Evolutionary conservation across 1,140 invertebrate genomes (phyloP), one percentile per base, ranked within the genome.

Genomic region (Drosophila lacteicornis): DNA sequence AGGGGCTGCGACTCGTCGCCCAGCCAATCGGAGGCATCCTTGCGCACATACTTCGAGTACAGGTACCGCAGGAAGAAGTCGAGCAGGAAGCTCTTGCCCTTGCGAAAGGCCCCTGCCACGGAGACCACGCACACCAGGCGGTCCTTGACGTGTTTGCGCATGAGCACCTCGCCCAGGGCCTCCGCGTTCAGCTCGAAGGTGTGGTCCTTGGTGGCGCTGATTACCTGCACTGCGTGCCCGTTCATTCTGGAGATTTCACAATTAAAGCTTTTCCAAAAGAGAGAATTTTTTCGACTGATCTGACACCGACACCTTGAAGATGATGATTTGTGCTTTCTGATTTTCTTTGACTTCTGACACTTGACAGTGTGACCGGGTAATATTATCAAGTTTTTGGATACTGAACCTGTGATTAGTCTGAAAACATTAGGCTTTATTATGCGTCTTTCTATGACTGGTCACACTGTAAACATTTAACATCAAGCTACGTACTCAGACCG

Each of bases 91-190:
- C 94, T 94, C 79, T 94, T 94, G 79, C 99, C 99, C 94, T 99
- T 99, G 7, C 99, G 94, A 93, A 99, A 99, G 33, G 98, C 98
- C 62, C 99, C 99, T 36, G 97, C 97, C 27, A 99, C 98, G 11
- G 98, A 99, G 0, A 99, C 96, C 43, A 99, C 97, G 42, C 98
- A 97, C 2, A 98, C 90, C 59, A 74, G 91, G 12, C 95, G 92
- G 92, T 97, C 96, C 84, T 96, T 96, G 53, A 97, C 93, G 50
- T 96, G 94, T 75, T 96, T 95, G 59, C 95, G 94, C 63, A 98
- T 94, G 9, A 99, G 94, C 84, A 99, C 95, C 79, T 95, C 94
- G 40, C 95, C 95, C 25, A 99, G 94, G 4, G 96, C 96, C 60
- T 97, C 96, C 93, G 98, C 97, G 93, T 99, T 96, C 47, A 99